Conservation (phyloP, 2,888 invertebrate genomes). For the Parthenolecanium corni region DNA sequence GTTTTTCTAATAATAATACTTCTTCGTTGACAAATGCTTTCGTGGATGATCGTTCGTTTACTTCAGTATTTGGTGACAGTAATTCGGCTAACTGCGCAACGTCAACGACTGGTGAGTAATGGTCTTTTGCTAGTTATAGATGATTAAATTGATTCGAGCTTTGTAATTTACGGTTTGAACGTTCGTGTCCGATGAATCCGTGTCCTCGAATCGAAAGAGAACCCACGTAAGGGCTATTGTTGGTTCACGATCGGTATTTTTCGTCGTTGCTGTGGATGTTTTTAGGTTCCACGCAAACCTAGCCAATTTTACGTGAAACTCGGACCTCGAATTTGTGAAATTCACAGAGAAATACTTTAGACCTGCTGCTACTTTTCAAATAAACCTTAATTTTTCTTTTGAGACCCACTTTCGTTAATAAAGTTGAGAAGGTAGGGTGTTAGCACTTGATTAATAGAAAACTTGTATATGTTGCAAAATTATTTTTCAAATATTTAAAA, state of each 20-base stretch:
- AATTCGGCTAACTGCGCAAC: slow-evolving; percentile 41
- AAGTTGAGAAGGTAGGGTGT: too few species aligned
- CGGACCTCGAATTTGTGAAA: background rate
- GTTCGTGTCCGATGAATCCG: too few species aligned
- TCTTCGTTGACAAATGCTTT: slow-evolving; percentile 35
- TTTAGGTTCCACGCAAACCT: background rate
- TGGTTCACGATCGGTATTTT: too few species aligned
- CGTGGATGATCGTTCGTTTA: slow-evolving; percentile 73
- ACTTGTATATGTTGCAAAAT: too few species aligned
- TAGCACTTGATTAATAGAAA: too few species aligned
- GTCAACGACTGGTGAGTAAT: slow-evolving; percentile 34
- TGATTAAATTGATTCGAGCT: background rate
- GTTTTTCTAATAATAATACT: slow-evolving; percentile 23
- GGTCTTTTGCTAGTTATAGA: background rate
- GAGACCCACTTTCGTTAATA: too few species aligned
- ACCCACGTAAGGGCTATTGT: too few species aligned
- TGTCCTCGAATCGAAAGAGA: too few species aligned
- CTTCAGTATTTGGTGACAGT: slow-evolving; percentile 71
- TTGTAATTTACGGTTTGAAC: background rate
- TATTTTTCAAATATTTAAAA: too few species aligned
- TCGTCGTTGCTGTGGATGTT: slow-evolving; percentile 20
- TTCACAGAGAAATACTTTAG: too few species aligned
- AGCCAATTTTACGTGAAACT: background rate
- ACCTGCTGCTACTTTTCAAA: too few species aligned
- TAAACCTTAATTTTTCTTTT: too few species aligned